Base-by-base conservation (phyloP, 2,113 vertebrate species). In the Eudyptes chrysolophus region DNA sequence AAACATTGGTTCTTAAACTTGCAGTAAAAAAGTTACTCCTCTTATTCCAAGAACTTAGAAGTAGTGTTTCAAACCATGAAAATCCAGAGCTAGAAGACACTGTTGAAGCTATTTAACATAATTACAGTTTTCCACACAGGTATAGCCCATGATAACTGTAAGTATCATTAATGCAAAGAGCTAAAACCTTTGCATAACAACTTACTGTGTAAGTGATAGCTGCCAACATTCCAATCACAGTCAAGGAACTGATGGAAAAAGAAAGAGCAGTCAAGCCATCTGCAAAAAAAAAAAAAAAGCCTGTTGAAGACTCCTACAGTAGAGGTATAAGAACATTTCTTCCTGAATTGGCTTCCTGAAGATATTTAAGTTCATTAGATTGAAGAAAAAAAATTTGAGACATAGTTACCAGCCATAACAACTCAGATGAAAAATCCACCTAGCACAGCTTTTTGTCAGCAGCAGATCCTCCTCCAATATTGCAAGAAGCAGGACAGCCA, bases 151-250 rank as follows among this genome's bases (percentile, higher is more conserved):
- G 16, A 17, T 21, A 84, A 57, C 16, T 0, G 0, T 29, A 89
- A 78, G 6, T 42, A 48, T 10, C 15, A 54, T 5, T 4, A 90
- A 81, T 2, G 7, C 22, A 51, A 48, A 70, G n/a, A 84, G 17
- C 22, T 72, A 11, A 86, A 65, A 62, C 12, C 18, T 5, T 52
- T 51, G 4, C 7, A 4, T n/a, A 58, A 71, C 40, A 71, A 99
- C 99, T 99, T 98, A 99, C 99, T 74, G 99, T 99, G 96, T 99
- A 99, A 86, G 99, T 99, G 98, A 99, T 99, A 91, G 99, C 99
- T 96, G 99, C 99, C 98, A 99, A 95, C 99, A 99, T 99, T 97
- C 99, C 99, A 97, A 99, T 99, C 98, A 99, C 98, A 95, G 99
- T 99, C 98, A 99, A 97, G 79, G 99, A 98, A 97, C 99, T 99